Evolutionary conservation across 1,140 invertebrate species (phyloP).

Genomic region (Diuraphis noxia): DNA sequence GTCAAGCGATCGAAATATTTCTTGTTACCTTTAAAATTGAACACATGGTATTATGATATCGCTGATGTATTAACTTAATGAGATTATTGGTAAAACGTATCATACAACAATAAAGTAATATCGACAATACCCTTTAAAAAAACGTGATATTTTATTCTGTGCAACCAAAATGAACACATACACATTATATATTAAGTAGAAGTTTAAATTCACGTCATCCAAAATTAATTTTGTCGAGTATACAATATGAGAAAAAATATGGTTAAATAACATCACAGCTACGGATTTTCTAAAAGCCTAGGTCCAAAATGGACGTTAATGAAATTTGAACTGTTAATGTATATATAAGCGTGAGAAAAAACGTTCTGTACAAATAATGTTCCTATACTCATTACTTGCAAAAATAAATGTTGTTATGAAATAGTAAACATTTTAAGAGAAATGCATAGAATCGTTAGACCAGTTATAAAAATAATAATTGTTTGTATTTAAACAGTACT

Average conservation of each 20-base stretch:
- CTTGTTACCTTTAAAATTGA: too few species aligned
- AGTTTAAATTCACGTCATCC: neutral
- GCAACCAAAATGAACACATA: neutral
- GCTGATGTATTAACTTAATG: too few species aligned
- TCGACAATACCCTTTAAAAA: too few species aligned
- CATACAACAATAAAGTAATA: too few species aligned
- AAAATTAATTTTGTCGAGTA: neutral
- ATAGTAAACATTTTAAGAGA: neutral
- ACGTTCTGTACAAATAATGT: neutral
- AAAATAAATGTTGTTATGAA: slow-evolving; percentile 11
- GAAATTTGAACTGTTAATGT: neutral
- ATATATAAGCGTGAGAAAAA: slow-evolving; percentile 9
- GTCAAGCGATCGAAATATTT: too few species aligned
- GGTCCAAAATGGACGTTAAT: neutral
- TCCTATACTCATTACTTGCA: neutral
- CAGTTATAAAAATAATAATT: neutral
- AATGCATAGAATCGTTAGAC: neutral
- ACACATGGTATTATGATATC: too few species aligned
- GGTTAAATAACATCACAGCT: slow-evolving; percentile 8
- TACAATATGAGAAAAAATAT: neutral
- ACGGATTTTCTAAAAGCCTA: neutral
- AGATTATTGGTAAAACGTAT: too few species aligned
- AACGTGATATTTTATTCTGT: neutral
- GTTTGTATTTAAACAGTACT: neutral
- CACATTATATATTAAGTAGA: neutral